phyloP scores from a whole-genome alignment of 2,888 invertebrate genomes.

The Nysson spinosus region DNA sequence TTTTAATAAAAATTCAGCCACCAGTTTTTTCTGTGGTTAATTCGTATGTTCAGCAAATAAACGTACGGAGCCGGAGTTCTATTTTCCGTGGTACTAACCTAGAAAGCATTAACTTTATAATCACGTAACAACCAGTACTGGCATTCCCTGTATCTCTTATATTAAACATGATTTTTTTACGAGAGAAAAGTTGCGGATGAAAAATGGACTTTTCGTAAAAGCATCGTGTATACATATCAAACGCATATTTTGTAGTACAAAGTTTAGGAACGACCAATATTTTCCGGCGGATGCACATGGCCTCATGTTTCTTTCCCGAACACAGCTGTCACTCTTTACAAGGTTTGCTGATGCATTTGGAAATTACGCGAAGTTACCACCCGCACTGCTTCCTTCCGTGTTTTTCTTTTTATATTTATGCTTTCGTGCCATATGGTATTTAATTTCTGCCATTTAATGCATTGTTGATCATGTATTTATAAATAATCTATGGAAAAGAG shows the following conservation, averaged over 20 bases:
- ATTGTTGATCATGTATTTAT: too few species aligned
- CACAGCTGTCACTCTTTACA: constrained; percentile 24
- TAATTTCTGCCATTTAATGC: too few species aligned
- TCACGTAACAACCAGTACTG: not conserved
- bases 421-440: too few species aligned
- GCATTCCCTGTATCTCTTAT: not conserved
- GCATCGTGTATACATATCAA: not conserved
- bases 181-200: not conserved
- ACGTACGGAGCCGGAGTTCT: not conserved
- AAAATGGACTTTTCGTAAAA: not conserved
- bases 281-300: constrained; percentile 29
- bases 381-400: too few species aligned
- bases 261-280: constrained; percentile 10
- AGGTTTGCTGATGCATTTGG: not conserved
- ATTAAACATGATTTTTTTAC: not conserved
- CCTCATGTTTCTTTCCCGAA: constrained; percentile 9
- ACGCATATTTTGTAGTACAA: constrained; percentile 9
- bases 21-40: too few species aligned
- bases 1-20: too few species aligned
- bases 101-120: constrained; percentile 1
- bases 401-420: too few species aligned
- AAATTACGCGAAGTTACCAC: too few species aligned
- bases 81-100: not conserved
- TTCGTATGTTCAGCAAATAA: too few species aligned
- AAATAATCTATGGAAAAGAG: too few species aligned